Percentiles rank a stretch among this genome's conserved stretches.
Conservation (phyloP, 2,888 invertebrate species). For the Tenthredo notha region DNA sequence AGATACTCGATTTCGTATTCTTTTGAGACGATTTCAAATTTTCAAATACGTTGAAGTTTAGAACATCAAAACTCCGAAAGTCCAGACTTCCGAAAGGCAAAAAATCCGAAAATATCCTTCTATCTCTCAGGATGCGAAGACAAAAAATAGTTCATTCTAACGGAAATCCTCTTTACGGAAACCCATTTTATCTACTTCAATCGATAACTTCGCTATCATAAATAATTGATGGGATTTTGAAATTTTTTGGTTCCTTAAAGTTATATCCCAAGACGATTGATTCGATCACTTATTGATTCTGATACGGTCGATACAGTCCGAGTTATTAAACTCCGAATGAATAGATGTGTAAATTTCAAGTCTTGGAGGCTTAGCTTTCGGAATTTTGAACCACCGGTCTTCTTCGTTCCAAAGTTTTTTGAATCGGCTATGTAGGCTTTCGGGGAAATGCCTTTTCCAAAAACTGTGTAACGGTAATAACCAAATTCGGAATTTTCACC, state of each 20-base stretch:
- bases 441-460: not conserved
- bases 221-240: no score
- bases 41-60: not conserved
- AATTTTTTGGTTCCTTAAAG: no score
- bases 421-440: not conserved
- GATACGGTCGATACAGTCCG: no score
- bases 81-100: not conserved
- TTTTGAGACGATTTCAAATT: not conserved
- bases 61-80: not conserved
- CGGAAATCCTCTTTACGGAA: no score
- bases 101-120: no score
- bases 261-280: no score
- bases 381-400: not conserved
- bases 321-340: not conserved
- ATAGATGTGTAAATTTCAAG: not conserved
- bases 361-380: not conserved
- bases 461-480: no score
- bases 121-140: no score
- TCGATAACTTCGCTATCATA: not conserved
- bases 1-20: not conserved
- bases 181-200: no score
- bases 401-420: not conserved
- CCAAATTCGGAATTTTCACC: no score
- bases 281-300: no score
- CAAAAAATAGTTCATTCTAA: no score